phyloP scores from a whole-genome alignment of 2,888 invertebrate genomes.

The Spisula solida region DNA sequence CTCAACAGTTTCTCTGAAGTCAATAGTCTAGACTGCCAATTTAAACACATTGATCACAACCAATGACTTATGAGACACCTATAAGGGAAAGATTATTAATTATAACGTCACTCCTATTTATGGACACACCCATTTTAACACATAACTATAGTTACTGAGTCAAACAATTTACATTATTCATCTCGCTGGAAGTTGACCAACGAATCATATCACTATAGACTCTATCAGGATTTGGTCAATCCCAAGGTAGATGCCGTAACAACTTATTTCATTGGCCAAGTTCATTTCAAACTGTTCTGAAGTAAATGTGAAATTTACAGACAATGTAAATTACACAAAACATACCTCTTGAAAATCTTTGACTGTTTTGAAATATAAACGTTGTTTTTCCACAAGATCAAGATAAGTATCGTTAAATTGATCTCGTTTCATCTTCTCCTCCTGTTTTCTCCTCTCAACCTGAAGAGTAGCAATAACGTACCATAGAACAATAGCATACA shows the following conservation, averaged over 20 bases:
- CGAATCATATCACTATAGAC: too few species aligned
- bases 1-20: neutral
- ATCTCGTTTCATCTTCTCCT: conserved; percentile 92
- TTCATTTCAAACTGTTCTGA: neutral
- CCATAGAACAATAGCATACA: too few species aligned
- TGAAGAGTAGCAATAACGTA: conserved; percentile 66
- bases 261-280: too few species aligned
- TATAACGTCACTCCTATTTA: too few species aligned
- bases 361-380: conserved; percentile 93
- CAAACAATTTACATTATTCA: too few species aligned
- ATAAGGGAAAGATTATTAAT: too few species aligned
- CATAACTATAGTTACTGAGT: too few species aligned
- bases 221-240: too few species aligned
- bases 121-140: too few species aligned
- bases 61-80: neutral
- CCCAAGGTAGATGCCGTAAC: too few species aligned
- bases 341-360: conserved; percentile 91
- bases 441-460: conserved; percentile 90
- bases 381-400: conserved; percentile 90
- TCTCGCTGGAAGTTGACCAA: too few species aligned
- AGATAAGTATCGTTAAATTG: conserved; percentile 89
- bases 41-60: neutral
- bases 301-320: too few species aligned
- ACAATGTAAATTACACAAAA: neutral
- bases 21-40: neutral